These are phyloP conservation scores for Decapterus maruadsi DNA, from an alignment of 2,797 vertebrate species.

Conservation along the genomic window DNA sequence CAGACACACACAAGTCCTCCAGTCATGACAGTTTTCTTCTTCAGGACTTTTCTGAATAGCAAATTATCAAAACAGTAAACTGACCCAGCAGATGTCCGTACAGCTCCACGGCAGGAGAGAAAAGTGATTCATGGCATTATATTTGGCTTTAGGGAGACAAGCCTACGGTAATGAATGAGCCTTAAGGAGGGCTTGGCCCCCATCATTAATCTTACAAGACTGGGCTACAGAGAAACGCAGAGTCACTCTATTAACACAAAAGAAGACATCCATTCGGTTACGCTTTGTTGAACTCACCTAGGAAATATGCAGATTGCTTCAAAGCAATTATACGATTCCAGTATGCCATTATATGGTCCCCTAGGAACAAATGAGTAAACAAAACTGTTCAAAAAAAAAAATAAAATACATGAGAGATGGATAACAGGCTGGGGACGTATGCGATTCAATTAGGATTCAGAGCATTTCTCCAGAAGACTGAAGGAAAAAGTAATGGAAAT, in stretches of 20 bases:
- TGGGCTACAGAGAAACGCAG: conserved; percentile 55
- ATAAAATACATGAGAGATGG: conserved; percentile 32
- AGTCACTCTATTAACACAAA: conserved; percentile 80
- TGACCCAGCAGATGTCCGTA: conserved; percentile 54
- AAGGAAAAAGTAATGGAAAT: conserved; percentile 48
- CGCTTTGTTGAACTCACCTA: conserved; percentile 64
- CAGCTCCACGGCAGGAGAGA: conserved; percentile 37
- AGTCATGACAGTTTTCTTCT: conserved; percentile 39
- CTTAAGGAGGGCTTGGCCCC: conserved; percentile 74
- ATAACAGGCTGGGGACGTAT: conserved; percentile 29
- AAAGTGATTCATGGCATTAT: conserved; percentile 79
- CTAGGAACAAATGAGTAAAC: conserved; percentile 49
- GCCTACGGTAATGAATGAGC: conserved; percentile 78
- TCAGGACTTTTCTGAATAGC: conserved; percentile 47
- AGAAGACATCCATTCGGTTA: conserved; percentile 74
- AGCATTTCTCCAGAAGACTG: conserved; percentile 27
- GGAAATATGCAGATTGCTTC: conserved; percentile 58
- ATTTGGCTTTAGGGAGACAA: conserved; percentile 76
- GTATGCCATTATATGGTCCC: conserved; percentile 45
- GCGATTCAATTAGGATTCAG: conserved; percentile 47
- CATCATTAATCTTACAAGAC: conserved; percentile 80
- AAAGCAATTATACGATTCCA: conserved; percentile 66
- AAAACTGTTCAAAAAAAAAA: conserved; percentile 30
- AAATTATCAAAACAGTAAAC: conserved; percentile 63
- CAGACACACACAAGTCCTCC: conserved; percentile 20